These are phyloP conservation scores for Carcina quercana DNA, from an alignment of 2,888 invertebrate genomes.

Conservation along the genomic window DNA sequence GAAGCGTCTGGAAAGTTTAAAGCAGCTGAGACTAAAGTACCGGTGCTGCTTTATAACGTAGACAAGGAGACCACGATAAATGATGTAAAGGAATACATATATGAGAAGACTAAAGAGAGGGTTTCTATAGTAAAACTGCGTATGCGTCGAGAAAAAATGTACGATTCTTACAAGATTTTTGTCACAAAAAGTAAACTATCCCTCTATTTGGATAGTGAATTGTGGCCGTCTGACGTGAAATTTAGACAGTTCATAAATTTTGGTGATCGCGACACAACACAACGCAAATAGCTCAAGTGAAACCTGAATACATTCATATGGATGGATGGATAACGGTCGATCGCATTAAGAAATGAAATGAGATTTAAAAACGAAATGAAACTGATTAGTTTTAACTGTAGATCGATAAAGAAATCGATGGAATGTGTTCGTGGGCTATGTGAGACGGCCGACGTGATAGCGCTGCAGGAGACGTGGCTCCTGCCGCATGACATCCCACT, in stretches of 20 bases:
- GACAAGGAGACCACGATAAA: not conserved
- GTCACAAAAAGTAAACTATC: not conserved
- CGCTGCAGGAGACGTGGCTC: no score
- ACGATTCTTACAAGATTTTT: not conserved
- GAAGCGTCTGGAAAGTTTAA: not conserved
- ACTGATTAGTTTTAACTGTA: not conserved
- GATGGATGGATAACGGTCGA: not conserved
- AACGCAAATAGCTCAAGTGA: no score
- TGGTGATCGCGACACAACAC: no score
- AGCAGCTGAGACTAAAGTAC: constrained; percentile 2
- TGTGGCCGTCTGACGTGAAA: not conserved
- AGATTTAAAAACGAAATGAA: not conserved
- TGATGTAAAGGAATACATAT: not conserved
- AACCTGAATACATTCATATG: no score
- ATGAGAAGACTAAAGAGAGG: not conserved
- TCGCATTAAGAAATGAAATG: not conserved
- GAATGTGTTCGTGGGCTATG: not conserved
- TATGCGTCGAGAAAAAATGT: not conserved
- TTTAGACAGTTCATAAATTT: not conserved
- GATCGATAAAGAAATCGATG: not conserved
- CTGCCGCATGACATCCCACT: no score
- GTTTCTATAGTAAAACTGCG: not conserved
- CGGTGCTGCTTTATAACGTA: not conserved
- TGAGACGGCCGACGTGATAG: not conserved
- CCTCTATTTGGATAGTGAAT: not conserved